Conservation (phyloP, 2,113 vertebrate genomes). For the Sinocyclocheilus grahami region DNA sequence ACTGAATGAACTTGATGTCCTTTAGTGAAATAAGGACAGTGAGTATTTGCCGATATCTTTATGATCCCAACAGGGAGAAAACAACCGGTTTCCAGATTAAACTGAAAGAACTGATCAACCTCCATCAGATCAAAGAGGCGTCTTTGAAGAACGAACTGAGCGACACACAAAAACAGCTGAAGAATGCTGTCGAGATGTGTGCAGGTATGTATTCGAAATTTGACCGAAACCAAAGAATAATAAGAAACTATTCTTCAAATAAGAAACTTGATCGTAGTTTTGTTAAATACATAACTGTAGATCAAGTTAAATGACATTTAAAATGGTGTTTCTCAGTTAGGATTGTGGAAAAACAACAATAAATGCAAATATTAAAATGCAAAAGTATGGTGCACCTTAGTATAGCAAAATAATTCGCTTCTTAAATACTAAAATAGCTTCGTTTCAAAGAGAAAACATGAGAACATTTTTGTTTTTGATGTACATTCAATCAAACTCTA, state of each 20-base stretch:
- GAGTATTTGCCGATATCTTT: neutral
- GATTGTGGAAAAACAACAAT: neutral
- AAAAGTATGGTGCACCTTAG: neutral
- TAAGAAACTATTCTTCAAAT: neutral
- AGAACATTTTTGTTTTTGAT: neutral
- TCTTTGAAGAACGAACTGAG: slow-evolving; percentile 61
- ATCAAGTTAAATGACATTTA: neutral
- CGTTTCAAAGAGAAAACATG: neutral
- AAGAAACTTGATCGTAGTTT: neutral
- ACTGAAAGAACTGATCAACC: slow-evolving; percentile 62
- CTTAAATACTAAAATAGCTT: neutral
- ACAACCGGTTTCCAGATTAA: slow-evolving; percentile 62
- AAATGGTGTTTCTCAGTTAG: neutral
- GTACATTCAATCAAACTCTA: neutral
- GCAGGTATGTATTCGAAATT: slow-evolving; percentile 38
- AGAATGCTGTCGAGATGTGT: slow-evolving; percentile 59
- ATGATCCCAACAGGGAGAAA: slow-evolving; percentile 64
- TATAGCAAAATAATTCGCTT: neutral
- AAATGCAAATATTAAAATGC: neutral
- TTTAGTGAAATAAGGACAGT: neutral
- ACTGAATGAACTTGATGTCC: neutral
- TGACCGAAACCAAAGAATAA: neutral
- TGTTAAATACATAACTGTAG: neutral
- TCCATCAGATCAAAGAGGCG: slow-evolving; percentile 63
- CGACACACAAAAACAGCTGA: slow-evolving; percentile 63